phyloP scores from a whole-genome alignment of 1,140 invertebrate genomes.

The Anastatus disparis region DNA sequence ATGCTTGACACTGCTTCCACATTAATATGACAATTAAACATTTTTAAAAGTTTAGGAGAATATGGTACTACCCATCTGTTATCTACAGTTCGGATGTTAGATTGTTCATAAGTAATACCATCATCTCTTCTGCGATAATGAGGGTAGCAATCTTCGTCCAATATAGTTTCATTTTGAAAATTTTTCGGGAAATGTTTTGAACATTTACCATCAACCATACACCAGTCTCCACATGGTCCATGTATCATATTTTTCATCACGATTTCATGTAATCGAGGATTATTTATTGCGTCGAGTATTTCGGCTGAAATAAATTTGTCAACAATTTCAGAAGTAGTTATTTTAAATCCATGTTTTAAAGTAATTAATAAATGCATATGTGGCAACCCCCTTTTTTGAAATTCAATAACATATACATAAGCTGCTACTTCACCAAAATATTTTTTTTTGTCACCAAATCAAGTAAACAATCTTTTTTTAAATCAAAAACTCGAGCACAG shows the following conservation, averaged over 20 bases:
- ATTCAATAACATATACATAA: slow-evolving; percentile 4
- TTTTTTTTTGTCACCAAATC: not conserved
- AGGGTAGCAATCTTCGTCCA: slow-evolving; percentile 62
- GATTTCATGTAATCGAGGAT: too few relatives aligned
- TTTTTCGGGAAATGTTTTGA: slow-evolving; percentile 48
- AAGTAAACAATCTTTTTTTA: not conserved
- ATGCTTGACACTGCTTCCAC: slow-evolving; percentile 32
- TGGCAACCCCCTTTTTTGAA: not conserved
- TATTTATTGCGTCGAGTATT: slow-evolving; percentile 12
- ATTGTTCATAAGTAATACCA: slow-evolving; percentile 1
- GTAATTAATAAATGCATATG: too few relatives aligned
- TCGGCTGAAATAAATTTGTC: too few relatives aligned
- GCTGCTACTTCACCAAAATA: too few relatives aligned
- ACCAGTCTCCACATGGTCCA: too few relatives aligned
- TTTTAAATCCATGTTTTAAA: not conserved
- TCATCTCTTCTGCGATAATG: slow-evolving; percentile 37
- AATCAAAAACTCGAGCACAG: too few relatives aligned
- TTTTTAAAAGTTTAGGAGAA: slow-evolving; percentile 14
- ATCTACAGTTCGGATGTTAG: slow-evolving; percentile 6
- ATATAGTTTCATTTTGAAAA: slow-evolving; percentile 44
- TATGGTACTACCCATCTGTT: slow-evolving; percentile 33
- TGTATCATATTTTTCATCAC: too few relatives aligned
- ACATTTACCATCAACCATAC: too few relatives aligned
- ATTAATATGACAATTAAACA: slow-evolving; percentile 35
- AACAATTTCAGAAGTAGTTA: not conserved